Evolutionary conservation across 2,797 vertebrate genomes (phyloP), one percentile per base, ranked within the genome.

Genomic region (Kryptopterus vitreolus): DNA sequence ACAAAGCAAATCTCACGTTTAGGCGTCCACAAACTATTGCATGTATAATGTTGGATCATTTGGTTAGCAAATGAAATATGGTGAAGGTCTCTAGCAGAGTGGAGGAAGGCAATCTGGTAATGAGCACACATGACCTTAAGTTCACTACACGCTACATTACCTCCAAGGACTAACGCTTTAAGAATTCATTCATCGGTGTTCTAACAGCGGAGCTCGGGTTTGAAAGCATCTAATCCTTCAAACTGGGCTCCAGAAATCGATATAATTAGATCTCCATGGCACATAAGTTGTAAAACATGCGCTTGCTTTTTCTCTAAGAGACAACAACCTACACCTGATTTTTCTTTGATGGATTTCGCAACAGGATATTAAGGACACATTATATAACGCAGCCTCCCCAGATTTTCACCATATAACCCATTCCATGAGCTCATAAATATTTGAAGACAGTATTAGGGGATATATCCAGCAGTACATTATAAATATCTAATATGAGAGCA

Each of bases 371-470:
- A 53, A 20, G 22, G 33, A 76, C 78, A 78, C 81, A 63, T 88
- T 90, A 86, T 84, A 89, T 89, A 87, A 91, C 86, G 84, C 69
- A 88, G n/a, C n/a, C n/a, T n/a, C n/a, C n/a, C n/a, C n/a, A n/a
- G n/a, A n/a, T 82, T 74, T 77, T 85, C 31, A 68, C 84, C 71
- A 80, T 84, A 85, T 89, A 86, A 82, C 81, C 71, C 79, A 62
- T 83, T 87, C 82, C 79, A 68, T 81, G 1, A 86, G 82, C 59
- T 53, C 62, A 70, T 90, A 76, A 90, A 91, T 90, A 82, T 90
- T 91, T 92, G 81, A 92, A 81, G 65, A 76, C 81, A 77, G 62
- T 82, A 78, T 89, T 91, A 85, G 90, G 22, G 35, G 20, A n/a
- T 86, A 15, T 86, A 89, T 88, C 84, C 48, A 87, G 87, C 88